Evolutionary conservation across 2,888 invertebrate species (phyloP).

Genomic region (Synanthedon tipuliformis): DNA sequence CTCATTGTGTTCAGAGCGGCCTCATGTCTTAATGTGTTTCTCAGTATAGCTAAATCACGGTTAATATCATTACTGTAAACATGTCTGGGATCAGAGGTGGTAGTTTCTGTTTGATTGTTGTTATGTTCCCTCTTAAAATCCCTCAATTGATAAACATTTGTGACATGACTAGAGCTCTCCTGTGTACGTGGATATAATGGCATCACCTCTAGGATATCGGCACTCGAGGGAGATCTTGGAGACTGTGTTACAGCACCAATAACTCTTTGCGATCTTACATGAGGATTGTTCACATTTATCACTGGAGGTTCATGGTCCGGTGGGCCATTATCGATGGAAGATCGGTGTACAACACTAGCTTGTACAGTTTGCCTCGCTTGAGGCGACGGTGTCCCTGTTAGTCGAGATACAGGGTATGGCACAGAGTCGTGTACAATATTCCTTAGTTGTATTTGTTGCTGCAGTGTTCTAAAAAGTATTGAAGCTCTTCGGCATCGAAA

Average conservation of each 20-base stretch:
- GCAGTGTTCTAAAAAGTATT: conserved; percentile 86
- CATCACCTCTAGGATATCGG: conserved; percentile 67
- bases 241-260: conserved; percentile 32
- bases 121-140: conserved; percentile 69
- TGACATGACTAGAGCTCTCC: conserved; percentile 44
- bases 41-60: conserved; percentile 52
- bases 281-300: conserved; percentile 31
- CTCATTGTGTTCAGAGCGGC: conserved; percentile 42
- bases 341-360: conserved; percentile 53
- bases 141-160: conserved; percentile 68
- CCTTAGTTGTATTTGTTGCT: conserved; percentile 82
- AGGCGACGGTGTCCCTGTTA: conserved; percentile 37
- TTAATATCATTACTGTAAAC: conserved; percentile 57
- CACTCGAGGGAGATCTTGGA: conserved; percentile 67
- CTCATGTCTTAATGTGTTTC: conserved; percentile 45
- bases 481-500: conserved; percentile 91
- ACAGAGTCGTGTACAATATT: conserved; percentile 54
- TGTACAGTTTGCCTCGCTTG: conserved; percentile 52
- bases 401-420: conserved; percentile 43
- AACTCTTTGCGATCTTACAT: conserved; percentile 20
- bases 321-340: conserved; percentile 55
- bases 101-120: conserved; percentile 46
- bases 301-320: conserved; percentile 26
- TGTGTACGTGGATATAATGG: conserved; percentile 56
- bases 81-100: conserved; percentile 30